A percentile compares a stretch with the other conserved stretches of the same genome.
Conservation (phyloP, 2,113 vertebrate species). For the Chlorodrepanis virens region DNA sequence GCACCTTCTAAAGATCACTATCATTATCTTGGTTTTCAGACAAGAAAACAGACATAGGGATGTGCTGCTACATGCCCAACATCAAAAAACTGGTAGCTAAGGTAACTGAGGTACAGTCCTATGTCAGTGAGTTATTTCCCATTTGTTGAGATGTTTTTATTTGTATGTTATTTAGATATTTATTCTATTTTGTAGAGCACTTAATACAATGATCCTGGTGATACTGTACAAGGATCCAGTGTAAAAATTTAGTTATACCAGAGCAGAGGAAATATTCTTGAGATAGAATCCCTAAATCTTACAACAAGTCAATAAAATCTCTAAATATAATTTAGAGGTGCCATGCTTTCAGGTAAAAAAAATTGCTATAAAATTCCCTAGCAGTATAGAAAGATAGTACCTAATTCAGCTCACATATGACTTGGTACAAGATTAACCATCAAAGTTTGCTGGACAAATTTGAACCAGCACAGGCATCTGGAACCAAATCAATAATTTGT, state of each 20-base stretch:
- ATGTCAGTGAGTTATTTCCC: neutral
- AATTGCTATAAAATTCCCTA: neutral
- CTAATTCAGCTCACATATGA: neutral
- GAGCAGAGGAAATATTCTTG: neutral
- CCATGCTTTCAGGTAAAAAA: neutral
- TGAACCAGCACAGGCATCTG: neutral
- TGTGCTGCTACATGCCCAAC: neutral
- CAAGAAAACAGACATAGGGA: neutral
- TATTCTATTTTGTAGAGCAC: neutral
- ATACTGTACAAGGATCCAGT: neutral
- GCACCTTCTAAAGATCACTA: neutral
- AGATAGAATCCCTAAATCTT: neutral
- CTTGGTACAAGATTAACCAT: neutral
- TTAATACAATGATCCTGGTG: neutral
- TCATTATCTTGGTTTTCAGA: slow-evolving; percentile 32
- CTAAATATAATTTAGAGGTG: neutral
- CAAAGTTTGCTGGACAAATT: neutral
- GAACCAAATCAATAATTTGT: neutral
- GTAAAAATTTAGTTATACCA: neutral
- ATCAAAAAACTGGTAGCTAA: neutral
- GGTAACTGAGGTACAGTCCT: neutral
- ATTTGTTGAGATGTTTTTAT: neutral
- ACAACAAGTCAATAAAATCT: neutral
- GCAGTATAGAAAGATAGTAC: neutral
- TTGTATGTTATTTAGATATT: neutral